phyloP scores from a whole-genome alignment of 2,797 vertebrate species.

The Knipowitschia caucasica region DNA sequence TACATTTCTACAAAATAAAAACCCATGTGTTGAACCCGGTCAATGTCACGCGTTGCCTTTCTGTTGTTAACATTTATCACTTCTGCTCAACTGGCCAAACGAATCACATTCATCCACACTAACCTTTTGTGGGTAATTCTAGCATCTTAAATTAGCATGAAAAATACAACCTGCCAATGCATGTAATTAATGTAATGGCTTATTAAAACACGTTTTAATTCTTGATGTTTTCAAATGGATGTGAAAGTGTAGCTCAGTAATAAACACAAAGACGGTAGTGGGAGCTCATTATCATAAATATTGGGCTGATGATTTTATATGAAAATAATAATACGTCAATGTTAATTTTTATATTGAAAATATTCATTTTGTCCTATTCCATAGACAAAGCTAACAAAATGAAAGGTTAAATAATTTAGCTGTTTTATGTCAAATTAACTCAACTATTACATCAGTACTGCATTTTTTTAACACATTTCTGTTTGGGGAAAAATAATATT shows the following conservation, averaged over 20 bases:
- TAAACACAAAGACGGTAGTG: too few relatives aligned
- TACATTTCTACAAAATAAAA: slow-evolving; percentile 21
- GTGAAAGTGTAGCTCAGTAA: slow-evolving; percentile 43
- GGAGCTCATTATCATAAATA: too few relatives aligned
- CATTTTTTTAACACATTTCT: too few relatives aligned
- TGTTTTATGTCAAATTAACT: too few relatives aligned
- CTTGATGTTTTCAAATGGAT: slow-evolving; percentile 36
- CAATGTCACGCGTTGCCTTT: slow-evolving; percentile 20
- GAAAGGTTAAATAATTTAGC: too few relatives aligned
- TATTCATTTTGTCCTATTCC: too few relatives aligned
- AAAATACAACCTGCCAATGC: slow-evolving; percentile 15
- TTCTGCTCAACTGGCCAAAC: slow-evolving; percentile 23
- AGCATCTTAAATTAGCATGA: slow-evolving; percentile 17
- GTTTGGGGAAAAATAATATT: too few relatives aligned
- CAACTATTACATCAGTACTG: too few relatives aligned
- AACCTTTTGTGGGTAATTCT: slow-evolving; percentile 4
- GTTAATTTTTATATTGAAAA: too few relatives aligned
- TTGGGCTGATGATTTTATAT: too few relatives aligned
- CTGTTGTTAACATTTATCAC: slow-evolving; percentile 19
- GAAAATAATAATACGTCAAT: too few relatives aligned
- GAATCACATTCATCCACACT: slow-evolving; percentile 25
- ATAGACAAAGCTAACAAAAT: too few relatives aligned
- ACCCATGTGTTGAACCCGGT: slow-evolving; percentile 6
- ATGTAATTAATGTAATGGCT: slow-evolving; percentile 33
- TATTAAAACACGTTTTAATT: slow-evolving; percentile 31